Evolutionary conservation across 2,888 invertebrate species (phyloP).

Genomic region (Andrena bicolor): DNA sequence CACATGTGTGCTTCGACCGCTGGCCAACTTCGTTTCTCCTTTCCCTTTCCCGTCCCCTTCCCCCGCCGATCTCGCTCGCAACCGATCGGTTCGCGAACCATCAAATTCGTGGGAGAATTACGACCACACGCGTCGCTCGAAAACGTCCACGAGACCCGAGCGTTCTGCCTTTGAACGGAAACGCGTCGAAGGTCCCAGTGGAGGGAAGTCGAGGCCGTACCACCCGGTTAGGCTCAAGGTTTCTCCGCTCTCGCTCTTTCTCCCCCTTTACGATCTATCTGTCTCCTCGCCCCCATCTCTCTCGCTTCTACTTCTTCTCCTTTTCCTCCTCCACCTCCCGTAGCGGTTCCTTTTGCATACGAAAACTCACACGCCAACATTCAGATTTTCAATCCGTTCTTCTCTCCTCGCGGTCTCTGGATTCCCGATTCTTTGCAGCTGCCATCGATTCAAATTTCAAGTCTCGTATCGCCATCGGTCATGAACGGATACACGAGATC

Average conservation of each 20-base stretch:
- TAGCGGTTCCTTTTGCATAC: slow-evolving; percentile 29
- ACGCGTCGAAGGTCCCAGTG: slow-evolving; percentile 63
- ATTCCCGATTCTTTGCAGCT: too few species aligned
- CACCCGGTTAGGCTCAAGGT: slow-evolving; percentile 64
- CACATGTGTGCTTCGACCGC: too few species aligned
- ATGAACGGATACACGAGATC: too few species aligned
- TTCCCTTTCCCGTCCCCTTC: too few species aligned
- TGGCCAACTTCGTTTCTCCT: too few species aligned
- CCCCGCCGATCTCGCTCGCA: neutral
- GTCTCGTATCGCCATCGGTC: too few species aligned
- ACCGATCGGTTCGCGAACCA: neutral
- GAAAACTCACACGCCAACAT: slow-evolving; percentile 12
- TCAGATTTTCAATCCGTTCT: too few species aligned
- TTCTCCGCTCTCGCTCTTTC: slow-evolving; percentile 31
- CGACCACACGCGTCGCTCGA: slow-evolving; percentile 36
- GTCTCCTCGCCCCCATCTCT: slow-evolving; percentile 9
- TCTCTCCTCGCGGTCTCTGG: too few species aligned
- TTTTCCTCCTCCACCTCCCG: neutral
- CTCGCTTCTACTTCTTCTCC: slow-evolving; percentile 3
- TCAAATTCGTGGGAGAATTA: slow-evolving; percentile 7
- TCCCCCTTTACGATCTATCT: neutral
- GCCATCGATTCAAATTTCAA: too few species aligned
- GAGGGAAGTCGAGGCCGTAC: slow-evolving; percentile 61
- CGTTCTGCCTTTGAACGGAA: slow-evolving; percentile 58
- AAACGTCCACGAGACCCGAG: slow-evolving; percentile 22